These are phyloP conservation scores for Habropoda laboriosa DNA, from an alignment of 1,140 invertebrate genomes.

Conservation along the genomic window DNA sequence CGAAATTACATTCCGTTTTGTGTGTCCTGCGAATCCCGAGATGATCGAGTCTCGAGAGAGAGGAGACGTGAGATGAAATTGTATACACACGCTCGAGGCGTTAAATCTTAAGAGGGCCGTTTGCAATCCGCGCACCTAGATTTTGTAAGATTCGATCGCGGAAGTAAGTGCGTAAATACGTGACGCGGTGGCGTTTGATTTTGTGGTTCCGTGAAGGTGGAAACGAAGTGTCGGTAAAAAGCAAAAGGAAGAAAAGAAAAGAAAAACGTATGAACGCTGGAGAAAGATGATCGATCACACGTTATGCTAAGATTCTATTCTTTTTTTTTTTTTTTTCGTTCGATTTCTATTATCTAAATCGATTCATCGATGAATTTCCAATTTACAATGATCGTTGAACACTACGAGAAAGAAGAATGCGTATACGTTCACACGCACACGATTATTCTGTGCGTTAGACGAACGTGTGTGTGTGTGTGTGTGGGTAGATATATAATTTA, in stretches of 20 bases:
- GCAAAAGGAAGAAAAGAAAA: background rate
- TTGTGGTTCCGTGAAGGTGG: background rate
- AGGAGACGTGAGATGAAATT: no score
- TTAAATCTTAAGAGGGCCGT: constrained; percentile 22
- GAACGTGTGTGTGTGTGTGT: constrained; percentile 35
- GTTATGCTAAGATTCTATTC: background rate
- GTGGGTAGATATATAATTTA: constrained; percentile 60
- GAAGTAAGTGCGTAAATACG: no score
- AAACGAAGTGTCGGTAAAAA: background rate
- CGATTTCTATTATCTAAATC: no score
- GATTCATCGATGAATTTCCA: constrained; percentile 44
- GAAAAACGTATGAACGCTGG: background rate
- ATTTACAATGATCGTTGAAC: constrained; percentile 47
- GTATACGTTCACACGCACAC: constrained; percentile 9
- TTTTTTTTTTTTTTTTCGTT: background rate
- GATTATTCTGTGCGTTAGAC: constrained; percentile 28
- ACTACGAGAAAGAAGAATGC: background rate
- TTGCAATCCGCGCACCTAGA: constrained; percentile 57
- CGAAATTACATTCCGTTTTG: constrained; percentile 11
- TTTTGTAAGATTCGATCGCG: constrained; percentile 38
- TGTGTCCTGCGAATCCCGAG: background rate
- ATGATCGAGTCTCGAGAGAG: background rate
- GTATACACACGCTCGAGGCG: background rate
- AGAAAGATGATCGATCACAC: background rate
- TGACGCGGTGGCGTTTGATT: constrained; percentile 6